Evolutionary conservation across 1,140 invertebrate species (phyloP).

Genomic region (Calosoma granatense): DNA sequence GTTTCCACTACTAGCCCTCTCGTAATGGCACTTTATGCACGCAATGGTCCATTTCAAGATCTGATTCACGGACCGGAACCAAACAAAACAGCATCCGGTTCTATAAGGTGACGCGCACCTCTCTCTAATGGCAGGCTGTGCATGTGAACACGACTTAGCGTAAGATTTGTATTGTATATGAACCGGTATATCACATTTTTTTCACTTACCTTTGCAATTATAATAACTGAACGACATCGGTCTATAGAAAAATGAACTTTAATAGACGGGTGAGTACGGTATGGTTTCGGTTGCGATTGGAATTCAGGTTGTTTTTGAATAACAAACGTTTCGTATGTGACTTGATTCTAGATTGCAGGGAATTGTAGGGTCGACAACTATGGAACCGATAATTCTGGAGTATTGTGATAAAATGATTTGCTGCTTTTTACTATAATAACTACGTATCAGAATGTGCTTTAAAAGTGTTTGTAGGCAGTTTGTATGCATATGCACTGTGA

Average conservation of each 20-base stretch:
- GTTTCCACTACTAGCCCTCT: not conserved
- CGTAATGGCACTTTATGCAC: constrained; percentile 3
- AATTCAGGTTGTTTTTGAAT: not conserved
- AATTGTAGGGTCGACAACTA: not conserved
- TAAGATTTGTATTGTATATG: constrained; percentile 1
- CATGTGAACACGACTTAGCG: not conserved
- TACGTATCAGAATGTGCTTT: not conserved
- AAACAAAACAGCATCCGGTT: constrained; percentile 8
- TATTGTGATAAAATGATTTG: not conserved
- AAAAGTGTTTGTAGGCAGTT: not conserved
- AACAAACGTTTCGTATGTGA: not conserved
- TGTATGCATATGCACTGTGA: not conserved
- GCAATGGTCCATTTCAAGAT: constrained; percentile 4
- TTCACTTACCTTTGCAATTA: not conserved
- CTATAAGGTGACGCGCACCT: not conserved
- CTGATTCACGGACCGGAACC: not conserved
- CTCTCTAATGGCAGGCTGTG: not conserved
- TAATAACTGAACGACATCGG: not conserved
- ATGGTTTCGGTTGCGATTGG: not conserved
- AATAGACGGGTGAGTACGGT: not conserved
- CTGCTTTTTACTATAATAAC: not conserved
- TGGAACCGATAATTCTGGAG: not conserved
- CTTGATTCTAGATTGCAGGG: not conserved
- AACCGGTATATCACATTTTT: constrained; percentile 8
- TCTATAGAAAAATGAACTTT: not conserved